phyloP scores from a whole-genome alignment of 2,888 invertebrate species.

The Thymelicus acteon region DNA sequence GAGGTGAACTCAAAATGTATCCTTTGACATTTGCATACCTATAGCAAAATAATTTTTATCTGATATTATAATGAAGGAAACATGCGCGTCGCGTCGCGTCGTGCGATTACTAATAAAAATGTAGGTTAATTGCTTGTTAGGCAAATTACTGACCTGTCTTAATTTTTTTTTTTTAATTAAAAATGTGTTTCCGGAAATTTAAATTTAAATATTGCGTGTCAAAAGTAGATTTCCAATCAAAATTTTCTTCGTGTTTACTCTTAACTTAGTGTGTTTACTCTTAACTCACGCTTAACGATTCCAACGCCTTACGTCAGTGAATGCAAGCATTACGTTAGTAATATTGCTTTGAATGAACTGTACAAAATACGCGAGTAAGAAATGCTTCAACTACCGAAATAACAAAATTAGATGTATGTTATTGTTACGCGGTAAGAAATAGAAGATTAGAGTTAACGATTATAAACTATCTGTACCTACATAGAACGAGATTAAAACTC shows the following conservation, averaged over 20 bases:
- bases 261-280: too few relatives aligned
- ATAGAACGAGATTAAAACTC: not conserved
- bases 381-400: not conserved
- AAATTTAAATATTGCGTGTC: not conserved
- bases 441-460: too few relatives aligned
- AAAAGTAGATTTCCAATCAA: slow-evolving; percentile 1
- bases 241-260: slow-evolving; percentile 10
- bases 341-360: slow-evolving; percentile 1
- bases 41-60: not conserved
- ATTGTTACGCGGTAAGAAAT: not conserved
- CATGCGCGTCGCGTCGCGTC: not conserved
- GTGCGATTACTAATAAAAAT: not conserved
- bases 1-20: not conserved
- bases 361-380: not conserved
- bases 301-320: slow-evolving; percentile 11
- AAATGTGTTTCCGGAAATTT: not conserved
- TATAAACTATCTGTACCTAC: too few relatives aligned
- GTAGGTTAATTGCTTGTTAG: not conserved
- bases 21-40: not conserved
- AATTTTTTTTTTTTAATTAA: not conserved
- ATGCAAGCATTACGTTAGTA: slow-evolving; percentile 6
- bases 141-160: too few relatives aligned
- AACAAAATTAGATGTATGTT: not conserved
- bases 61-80: not conserved
- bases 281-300: slow-evolving; percentile 8